A percentile compares a stretch with the other conserved stretches of the same genome.
These are phyloP conservation scores for Drosophila hawaiiensis DNA, from an alignment of 2,888 invertebrate genomes.

Conservation along the genomic window DNA sequence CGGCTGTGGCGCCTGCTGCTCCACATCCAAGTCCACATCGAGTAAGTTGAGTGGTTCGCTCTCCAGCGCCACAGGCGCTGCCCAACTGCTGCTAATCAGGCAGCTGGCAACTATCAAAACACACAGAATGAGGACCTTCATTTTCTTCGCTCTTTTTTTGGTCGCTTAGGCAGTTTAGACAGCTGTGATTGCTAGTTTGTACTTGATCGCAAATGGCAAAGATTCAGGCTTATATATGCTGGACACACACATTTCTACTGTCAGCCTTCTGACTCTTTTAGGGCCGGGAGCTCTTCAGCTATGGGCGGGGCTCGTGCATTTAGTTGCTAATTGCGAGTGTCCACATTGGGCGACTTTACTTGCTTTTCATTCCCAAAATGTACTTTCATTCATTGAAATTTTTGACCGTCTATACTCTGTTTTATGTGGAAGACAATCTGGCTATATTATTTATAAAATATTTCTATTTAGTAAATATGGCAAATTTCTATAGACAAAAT, in stretches of 20 bases:
- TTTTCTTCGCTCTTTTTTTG: slow-evolving; percentile 13
- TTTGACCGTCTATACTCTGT: slow-evolving; percentile 1
- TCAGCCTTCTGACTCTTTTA: slow-evolving; percentile 27
- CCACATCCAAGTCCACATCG: slow-evolving; percentile 63
- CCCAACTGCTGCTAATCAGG: slow-evolving; percentile 30
- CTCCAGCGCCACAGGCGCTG: slow-evolving; percentile 54
- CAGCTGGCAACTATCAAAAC: slow-evolving; percentile 38
- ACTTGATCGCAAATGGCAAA: slow-evolving; percentile 51
- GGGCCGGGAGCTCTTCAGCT: not conserved
- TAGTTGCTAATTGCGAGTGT: slow-evolving; percentile 66
- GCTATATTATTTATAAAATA: not conserved
- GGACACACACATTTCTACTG: slow-evolving; percentile 18
- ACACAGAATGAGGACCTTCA: slow-evolving; percentile 51
- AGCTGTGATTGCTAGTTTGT: slow-evolving; percentile 40
- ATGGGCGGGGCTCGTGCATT: slow-evolving; percentile 54
- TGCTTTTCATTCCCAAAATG: slow-evolving; percentile 42
- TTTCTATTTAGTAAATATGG: not conserved
- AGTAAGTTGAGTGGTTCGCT: slow-evolving; percentile 62
- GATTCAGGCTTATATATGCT: slow-evolving; percentile 52
- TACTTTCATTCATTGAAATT: slow-evolving; percentile 74
- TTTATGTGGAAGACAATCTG: not conserved
- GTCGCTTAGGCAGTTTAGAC: not conserved
- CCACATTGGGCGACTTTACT: slow-evolving; percentile 46
- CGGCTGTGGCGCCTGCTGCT: slow-evolving; percentile 28
- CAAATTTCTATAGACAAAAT: not conserved